Base-by-base conservation (phyloP, 1,140 invertebrate genomes). In the Andrena cerasifolii region DNA sequence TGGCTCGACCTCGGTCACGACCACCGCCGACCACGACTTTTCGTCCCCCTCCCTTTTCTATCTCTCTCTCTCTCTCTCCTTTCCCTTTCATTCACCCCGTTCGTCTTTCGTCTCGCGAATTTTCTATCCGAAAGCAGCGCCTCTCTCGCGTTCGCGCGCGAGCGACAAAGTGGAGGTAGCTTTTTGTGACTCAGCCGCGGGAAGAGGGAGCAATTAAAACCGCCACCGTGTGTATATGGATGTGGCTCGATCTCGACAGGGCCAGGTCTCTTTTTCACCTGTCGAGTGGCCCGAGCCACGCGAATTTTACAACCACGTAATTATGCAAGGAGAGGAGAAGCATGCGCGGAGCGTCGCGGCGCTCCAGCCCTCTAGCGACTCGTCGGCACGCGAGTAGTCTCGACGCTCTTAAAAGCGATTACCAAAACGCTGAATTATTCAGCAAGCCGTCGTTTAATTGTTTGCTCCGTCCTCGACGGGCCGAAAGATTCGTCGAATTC, bases 1-100 rank as follows among this genome's bases (percentile, higher is more conserved):
- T 73, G 63, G 85, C 59, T 80, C 82, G 71, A 83, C 82, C 78
- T 76, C 82, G 81, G 54, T 62, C 66, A 54, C 61, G 24, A 67
- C 66, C 70, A 56, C 47, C 66, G 21, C 18, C 43, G 33, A 33
- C 58, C 49, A 18, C 43, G 49, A 21, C 24, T 10, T 40, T 40
- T 40, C n/a, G n/a, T 33, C 43, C 36, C 26, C 61, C 24, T 51
- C 21, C 56, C 67, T 43, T 21, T 33, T 68, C 45, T 10, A 51
- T 47, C 40, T 33, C 49, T 47, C 49, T 63, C n/a, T 8, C 18
- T 36, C 8, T 33, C 54, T 43, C 26, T 8, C 14, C 26, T 1
- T 14, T 14, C 36, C 56, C 18, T n/a, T 71, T 40, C 65, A 26
- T 58, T 36, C 65, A 14, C 62, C 33, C 33, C 40, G 31, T 56